Percentiles rank a stretch among this genome's conserved stretches.
Evolutionary conservation across 2,888 invertebrate genomes (phyloP).

Genomic region (Girardia tigrina): DNA sequence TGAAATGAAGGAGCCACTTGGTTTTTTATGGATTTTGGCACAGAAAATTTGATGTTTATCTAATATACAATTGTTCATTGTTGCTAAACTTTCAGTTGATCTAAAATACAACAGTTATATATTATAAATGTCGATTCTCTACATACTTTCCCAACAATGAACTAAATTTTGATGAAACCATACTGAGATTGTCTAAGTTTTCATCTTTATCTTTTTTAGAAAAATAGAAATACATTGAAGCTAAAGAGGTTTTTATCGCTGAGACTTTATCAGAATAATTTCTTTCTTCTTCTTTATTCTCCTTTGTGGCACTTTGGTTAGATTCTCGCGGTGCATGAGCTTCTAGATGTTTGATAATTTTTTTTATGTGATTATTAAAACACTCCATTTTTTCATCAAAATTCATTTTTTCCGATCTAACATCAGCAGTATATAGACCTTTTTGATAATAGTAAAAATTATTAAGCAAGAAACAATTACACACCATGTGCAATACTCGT

Average conservation of each 20-base stretch:
- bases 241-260: background rate
- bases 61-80: background rate
- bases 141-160: background rate
- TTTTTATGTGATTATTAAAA: background rate
- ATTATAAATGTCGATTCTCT: background rate
- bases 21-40: constrained; percentile 11
- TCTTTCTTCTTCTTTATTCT: background rate
- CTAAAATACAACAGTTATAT: background rate
- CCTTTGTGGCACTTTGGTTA: background rate
- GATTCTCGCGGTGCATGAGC: background rate
- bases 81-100: background rate
- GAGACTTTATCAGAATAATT: background rate
- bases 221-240: background rate
- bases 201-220: background rate
- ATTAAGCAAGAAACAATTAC: background rate
- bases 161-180: background rate
- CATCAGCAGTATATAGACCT: background rate
- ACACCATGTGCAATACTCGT: background rate
- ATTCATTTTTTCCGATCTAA: background rate
- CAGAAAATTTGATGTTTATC: background rate
- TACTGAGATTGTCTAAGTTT: background rate
- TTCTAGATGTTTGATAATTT: background rate
- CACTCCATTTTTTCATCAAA: background rate
- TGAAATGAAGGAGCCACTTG: too few relatives aligned
- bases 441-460: background rate